These are phyloP conservation scores for Mesorhabditis sp. DNA, from an alignment of 2,888 invertebrate species.

Conservation along the genomic window DNA sequence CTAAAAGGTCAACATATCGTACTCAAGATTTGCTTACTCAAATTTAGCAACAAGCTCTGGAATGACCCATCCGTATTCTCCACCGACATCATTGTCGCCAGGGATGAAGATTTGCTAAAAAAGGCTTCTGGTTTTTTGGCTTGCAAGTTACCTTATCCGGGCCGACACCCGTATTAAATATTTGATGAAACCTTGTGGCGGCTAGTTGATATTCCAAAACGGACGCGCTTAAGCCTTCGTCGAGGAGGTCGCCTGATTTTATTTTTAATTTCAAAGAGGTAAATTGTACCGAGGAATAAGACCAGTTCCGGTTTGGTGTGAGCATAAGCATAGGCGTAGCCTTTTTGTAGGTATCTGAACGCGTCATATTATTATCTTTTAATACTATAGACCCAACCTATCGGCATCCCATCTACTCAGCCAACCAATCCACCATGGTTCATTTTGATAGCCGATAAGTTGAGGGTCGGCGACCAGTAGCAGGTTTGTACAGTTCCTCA, in stretches of 20 bases:
- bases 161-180: background rate
- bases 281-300: conserved; percentile 68
- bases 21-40: conserved; percentile 1
- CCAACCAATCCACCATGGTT: conserved; percentile 69
- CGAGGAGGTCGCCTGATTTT: conserved; percentile 79
- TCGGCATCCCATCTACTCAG: conserved; percentile 83
- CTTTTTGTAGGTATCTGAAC: conserved; percentile 70
- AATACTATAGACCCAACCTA: conserved; percentile 64
- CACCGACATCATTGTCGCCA: conserved; percentile 96
- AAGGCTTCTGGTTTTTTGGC: background rate
- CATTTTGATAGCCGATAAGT: conserved; percentile 77
- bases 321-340: conserved; percentile 72
- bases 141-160: background rate
- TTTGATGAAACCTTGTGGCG: conserved; percentile 6
- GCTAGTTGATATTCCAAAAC: conserved; percentile 68
- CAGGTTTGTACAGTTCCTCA: conserved; percentile 28
- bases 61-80: conserved; percentile 68
- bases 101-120: conserved; percentile 72
- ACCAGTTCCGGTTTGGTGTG: conserved; percentile 78
- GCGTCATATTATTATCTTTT: conserved; percentile 6
- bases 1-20: background rate
- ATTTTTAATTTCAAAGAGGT: background rate
- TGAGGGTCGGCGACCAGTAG: conserved; percentile 78
- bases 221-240: conserved; percentile 72
- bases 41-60: conserved; percentile 1